Conservation (phyloP, 2,797 vertebrate genomes). For the Podarcis siculus region DNA sequence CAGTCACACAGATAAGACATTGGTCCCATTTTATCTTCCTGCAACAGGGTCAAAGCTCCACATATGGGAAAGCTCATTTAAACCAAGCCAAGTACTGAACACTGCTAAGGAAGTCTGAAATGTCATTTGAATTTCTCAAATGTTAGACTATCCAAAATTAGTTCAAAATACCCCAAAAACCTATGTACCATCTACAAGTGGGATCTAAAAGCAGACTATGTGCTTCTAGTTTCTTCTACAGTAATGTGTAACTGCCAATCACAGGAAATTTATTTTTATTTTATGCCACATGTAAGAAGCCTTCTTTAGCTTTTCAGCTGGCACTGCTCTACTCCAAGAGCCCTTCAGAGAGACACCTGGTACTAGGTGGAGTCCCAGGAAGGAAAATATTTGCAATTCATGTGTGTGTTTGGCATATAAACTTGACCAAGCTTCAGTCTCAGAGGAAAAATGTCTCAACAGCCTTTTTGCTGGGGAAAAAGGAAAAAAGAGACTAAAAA, state of each 20-base stretch:
- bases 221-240: background rate
- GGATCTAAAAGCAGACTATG: background rate
- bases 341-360: background rate
- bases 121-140: background rate
- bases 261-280: background rate
- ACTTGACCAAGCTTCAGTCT: conserved; percentile 1
- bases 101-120: background rate
- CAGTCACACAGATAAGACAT: background rate
- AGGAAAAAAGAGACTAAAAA: background rate
- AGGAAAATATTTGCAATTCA: background rate
- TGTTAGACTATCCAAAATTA: background rate
- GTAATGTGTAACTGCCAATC: conserved; percentile 7
- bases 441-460: background rate
- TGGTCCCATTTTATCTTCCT: background rate
- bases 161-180: background rate
- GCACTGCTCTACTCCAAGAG: background rate
- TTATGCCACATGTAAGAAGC: background rate
- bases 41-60: background rate
- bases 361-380: conserved; percentile 33
- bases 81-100: conserved; percentile 22
- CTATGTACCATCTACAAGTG: background rate
- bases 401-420: background rate
- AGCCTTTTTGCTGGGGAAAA: background rate
- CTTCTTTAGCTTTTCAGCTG: background rate
- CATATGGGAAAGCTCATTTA: background rate